Conservation (phyloP, 2,888 invertebrate species). For the Callyntrura guangdongensis region DNA sequence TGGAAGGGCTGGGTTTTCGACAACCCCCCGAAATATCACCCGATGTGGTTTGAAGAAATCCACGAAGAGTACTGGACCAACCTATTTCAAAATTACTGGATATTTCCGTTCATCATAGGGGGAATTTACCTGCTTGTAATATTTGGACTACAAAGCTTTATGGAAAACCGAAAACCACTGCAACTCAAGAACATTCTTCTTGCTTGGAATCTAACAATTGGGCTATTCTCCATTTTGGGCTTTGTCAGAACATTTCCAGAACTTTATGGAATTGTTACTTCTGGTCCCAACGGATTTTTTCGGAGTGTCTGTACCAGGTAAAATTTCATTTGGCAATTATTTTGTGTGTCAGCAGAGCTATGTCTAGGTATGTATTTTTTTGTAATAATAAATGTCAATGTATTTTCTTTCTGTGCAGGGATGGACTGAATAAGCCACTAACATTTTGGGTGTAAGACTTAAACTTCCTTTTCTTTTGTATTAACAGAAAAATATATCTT, state of each 20-base stretch:
- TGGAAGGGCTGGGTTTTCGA: constrained; percentile 71
- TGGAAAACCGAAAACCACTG: constrained; percentile 96
- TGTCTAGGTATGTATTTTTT: background rate
- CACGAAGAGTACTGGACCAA: constrained; percentile 70
- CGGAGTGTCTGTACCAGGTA: constrained; percentile 98
- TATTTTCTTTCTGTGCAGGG: constrained; percentile 27
- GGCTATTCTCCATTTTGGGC: constrained; percentile 97
- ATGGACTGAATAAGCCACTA: constrained; percentile 59
- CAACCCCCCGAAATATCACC: constrained; percentile 61
- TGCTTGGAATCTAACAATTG: constrained; percentile 96
- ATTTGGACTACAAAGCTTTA: constrained; percentile 96
- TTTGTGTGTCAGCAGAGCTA: no score
- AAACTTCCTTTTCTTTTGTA: background rate
- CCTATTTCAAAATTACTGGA: constrained; percentile 92
- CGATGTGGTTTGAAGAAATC: constrained; percentile 72
- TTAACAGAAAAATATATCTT: background rate
- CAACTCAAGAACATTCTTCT: constrained; percentile 94
- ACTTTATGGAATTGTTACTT: constrained; percentile 92
- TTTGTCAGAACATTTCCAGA: constrained; percentile 97
- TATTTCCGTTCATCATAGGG: constrained; percentile 94
- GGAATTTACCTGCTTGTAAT: constrained; percentile 97
- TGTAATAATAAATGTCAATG: background rate
- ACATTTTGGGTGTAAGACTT: constrained; percentile 62
- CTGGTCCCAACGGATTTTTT: constrained; percentile 91
- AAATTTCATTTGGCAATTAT: constrained; percentile 84